phyloP scores from a whole-genome alignment of 1,140 invertebrate genomes.

The Euura saliciscinereae region DNA sequence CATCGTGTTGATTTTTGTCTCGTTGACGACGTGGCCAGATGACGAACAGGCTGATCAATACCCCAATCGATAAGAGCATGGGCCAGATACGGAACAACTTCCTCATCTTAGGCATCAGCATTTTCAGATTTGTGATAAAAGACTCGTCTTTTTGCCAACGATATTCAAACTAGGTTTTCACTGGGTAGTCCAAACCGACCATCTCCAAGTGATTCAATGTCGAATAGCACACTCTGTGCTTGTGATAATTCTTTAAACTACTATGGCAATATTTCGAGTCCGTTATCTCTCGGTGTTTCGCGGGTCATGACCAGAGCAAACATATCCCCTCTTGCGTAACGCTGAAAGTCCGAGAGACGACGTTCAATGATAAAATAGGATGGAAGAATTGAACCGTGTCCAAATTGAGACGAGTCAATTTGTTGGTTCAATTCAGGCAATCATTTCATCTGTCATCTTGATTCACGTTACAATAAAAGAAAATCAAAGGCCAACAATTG shows the following conservation, averaged over 20 bases:
- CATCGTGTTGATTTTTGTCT: slow-evolving; percentile 26
- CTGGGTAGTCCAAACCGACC: too few species aligned
- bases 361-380: not conserved
- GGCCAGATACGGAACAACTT: slow-evolving; percentile 26
- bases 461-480: too few species aligned
- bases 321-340: not conserved
- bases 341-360: not conserved
- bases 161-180: not conserved
- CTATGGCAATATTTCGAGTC: not conserved
- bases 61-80: slow-evolving; percentile 27
- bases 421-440: too few species aligned
- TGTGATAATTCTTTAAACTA: not conserved
- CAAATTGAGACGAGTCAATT: too few species aligned
- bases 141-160: not conserved
- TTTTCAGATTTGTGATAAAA: not conserved
- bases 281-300: not conserved
- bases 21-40: slow-evolving; percentile 40
- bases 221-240: not conserved
- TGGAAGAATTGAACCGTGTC: too few species aligned
- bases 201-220: not conserved
- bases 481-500: too few species aligned
- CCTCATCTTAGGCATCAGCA: not conserved
- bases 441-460: too few species aligned
- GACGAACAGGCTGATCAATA: slow-evolving; percentile 37
- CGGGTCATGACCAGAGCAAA: not conserved